Evolutionary conservation across 2,888 invertebrate species (phyloP), one percentile per base, ranked within the genome.

Genomic region (Arrhopalites spinosus): DNA sequence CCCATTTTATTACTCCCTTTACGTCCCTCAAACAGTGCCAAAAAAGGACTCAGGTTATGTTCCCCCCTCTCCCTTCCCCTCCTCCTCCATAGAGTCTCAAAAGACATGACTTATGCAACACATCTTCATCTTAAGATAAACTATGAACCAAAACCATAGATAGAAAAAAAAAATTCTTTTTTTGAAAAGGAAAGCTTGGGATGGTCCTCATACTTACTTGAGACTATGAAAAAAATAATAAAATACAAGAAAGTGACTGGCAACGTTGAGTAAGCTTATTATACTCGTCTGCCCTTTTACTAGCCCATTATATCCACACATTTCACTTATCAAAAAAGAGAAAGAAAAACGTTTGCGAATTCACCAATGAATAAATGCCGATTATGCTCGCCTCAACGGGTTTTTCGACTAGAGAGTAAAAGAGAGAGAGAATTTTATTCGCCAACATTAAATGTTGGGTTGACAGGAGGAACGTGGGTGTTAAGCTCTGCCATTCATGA

Each of bases 1-100:
- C 56, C 20, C 43, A 53, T 69, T 71, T 71, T 71, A 71, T 71
- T 15, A 59, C 59, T 71, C 59, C 29, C 25, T 71, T 70, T 43
- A 45, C 43, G 50, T 30, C n/a, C 69, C 11, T 20, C 53, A 30
- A 59, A 59, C 43, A 43, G 56, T 71, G 71, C 71, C 71, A 71
- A 71, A 25, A 71, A 59, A 36, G 29, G 59, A 15, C 36, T 43
- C 69, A 69, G 69, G 23, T 69, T 27, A 69, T 30, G 30, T n/a
- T 15, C 27, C n/a, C 8, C 20, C 69, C 27, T 30, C 50, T 23
- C 29, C 59, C 17, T 23, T 20, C 59, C 23, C 53, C 50, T 13
- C 50, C 17, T 50, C 50, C n/a, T n/a, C 2, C 50, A n/a, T n/a
- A n/a, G 59, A 27, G n/a, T n/a, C n/a, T n/a, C n/a, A n/a, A 23